These are phyloP conservation scores for Candoia aspera DNA, from an alignment of 2,113 vertebrate species.

Conservation along the genomic window DNA sequence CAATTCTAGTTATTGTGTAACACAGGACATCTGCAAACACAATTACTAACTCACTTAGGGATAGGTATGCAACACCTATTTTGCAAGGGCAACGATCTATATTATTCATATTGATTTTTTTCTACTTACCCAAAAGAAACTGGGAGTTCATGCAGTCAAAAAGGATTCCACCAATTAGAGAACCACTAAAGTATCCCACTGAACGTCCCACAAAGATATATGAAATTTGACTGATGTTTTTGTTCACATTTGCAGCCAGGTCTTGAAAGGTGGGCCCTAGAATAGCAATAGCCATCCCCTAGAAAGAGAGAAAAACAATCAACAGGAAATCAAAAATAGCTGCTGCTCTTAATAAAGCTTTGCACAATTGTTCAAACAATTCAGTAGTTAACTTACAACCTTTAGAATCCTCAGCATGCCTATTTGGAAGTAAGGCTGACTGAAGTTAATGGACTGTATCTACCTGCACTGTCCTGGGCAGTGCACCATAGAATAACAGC, in stretches of 20 bases:
- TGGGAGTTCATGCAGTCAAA: slow-evolving; percentile 83
- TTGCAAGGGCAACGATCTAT: not conserved
- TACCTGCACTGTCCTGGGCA: not conserved
- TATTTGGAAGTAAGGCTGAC: not conserved
- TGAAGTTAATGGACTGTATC: not conserved
- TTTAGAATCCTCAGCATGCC: not conserved
- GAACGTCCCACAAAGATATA: slow-evolving; percentile 90
- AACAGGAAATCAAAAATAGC: not conserved
- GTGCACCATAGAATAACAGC: not conserved
- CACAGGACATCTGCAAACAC: not conserved
- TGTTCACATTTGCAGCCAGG: slow-evolving; percentile 85
- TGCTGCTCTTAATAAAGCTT: not conserved
- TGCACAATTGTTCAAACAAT: not conserved
- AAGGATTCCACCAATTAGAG: slow-evolving; percentile 84
- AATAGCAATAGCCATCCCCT: slow-evolving; percentile 90
- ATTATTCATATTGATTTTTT: not conserved
- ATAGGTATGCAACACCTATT: not conserved
- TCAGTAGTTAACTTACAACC: not conserved
- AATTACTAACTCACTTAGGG: not conserved
- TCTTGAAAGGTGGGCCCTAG: slow-evolving; percentile 90
- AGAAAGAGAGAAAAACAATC: slow-evolving; percentile 44
- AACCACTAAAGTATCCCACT: slow-evolving; percentile 86
- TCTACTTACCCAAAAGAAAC: slow-evolving; percentile 85
- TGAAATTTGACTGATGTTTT: slow-evolving; percentile 87
- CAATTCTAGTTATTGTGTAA: not conserved